A percentile compares a stretch with the other conserved stretches of the same genome.
phyloP scores from a whole-genome alignment of 2,888 invertebrate genomes.

The Lamproptera curius region DNA sequence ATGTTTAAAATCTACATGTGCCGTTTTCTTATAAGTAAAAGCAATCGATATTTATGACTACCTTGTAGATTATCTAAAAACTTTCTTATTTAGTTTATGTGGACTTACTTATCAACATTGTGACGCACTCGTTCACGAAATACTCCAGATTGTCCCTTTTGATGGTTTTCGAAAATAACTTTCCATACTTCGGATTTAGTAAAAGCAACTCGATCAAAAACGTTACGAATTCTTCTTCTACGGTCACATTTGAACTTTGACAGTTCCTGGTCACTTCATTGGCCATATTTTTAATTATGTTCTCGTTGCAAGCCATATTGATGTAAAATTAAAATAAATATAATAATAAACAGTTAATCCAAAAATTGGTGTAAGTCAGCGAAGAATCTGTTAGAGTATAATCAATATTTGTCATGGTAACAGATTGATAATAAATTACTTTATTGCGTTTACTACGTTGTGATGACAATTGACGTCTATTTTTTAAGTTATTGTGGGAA shows the following conservation, averaged over 20 bases:
- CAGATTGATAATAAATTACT: neutral
- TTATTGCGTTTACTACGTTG: no score
- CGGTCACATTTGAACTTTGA: conserved; percentile 50
- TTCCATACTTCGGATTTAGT: conserved; percentile 77
- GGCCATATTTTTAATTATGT: conserved; percentile 76
- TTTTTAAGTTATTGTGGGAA: no score
- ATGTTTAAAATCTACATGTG: no score
- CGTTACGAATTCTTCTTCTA: conserved; percentile 71
- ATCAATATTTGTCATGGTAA: conserved; percentile 19
- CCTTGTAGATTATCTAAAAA: no score
- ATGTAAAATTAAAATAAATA: neutral
- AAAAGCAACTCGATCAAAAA: conserved; percentile 74
- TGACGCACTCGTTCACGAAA: conserved; percentile 73
- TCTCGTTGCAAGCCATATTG: conserved; percentile 65
- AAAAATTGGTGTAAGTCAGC: neutral
- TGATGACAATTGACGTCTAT: no score
- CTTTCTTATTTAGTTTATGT: no score
- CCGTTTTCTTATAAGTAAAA: no score
- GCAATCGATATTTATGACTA: no score
- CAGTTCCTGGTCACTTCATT: conserved; percentile 78
- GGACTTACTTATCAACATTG: conserved; percentile 62
- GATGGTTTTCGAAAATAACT: conserved; percentile 61
- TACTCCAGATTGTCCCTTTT: conserved; percentile 69
- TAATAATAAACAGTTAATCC: conserved; percentile 1
- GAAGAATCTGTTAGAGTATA: conserved; percentile 10